A percentile compares a stretch with the other conserved stretches of the same genome.
phyloP scores from a whole-genome alignment of 2,797 vertebrate species.

The Alexandromys oeconomus region DNA sequence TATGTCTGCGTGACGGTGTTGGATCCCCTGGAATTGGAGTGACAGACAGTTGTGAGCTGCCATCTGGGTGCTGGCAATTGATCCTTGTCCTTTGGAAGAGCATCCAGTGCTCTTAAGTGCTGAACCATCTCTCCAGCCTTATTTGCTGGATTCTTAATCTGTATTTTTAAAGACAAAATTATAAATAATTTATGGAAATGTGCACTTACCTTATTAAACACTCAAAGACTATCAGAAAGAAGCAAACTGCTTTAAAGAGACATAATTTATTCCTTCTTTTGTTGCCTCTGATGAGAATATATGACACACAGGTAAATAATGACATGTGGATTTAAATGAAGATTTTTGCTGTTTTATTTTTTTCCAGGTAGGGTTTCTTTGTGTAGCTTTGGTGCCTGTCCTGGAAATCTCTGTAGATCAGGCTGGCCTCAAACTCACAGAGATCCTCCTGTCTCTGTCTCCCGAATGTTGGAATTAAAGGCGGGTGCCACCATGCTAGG shows the following conservation, averaged over 20 bases:
- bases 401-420: background rate
- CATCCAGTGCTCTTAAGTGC: background rate
- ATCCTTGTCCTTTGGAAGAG: background rate
- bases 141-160: conserved; percentile 5
- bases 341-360: too few relatives aligned
- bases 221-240: background rate
- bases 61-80: background rate
- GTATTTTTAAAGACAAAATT: conserved; percentile 52
- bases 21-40: background rate
- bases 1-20: background rate
- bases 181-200: background rate
- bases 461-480: background rate
- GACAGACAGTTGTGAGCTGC: background rate
- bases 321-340: background rate
- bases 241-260: background rate
- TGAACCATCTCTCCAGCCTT: too few relatives aligned
- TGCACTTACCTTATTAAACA: background rate
- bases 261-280: background rate
- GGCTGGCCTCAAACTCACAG: background rate
- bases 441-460: background rate
- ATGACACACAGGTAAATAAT: background rate
- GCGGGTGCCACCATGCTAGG: fast-evolving
- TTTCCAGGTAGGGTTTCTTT: background rate
- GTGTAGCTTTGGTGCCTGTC: background rate
- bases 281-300: background rate